Evolutionary conservation across 2,888 invertebrate genomes (phyloP), one percentile per base, ranked within the genome.

Genomic region (Drosophila multiciliata): DNA sequence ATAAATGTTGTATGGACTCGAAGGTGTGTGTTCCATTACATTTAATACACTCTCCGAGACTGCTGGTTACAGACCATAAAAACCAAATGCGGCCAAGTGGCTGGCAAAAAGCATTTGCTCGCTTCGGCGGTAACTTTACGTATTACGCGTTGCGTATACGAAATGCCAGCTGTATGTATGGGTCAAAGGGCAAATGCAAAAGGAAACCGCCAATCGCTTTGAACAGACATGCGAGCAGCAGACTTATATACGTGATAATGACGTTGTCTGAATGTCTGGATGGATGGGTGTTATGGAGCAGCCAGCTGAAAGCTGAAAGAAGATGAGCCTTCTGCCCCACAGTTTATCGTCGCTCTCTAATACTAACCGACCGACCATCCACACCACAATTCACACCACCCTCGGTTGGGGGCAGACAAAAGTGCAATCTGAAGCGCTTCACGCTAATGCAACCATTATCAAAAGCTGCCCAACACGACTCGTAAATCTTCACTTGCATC

Each of bases 401-500:
- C 11, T 40, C 48, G 12, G 35, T 26, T 52, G 52, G 17, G 23
- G 36, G 42, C 40, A 57, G 75, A 75, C 75, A 80, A 74, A 74
- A 84, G 86, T 80, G 88, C 88, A 84, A 75, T 71, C 78, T 75
- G 66, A 80, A 78, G 66, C 80, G 76, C 48, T 78, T 69, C 87
- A 89, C 85, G 87, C 85, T 84, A 89, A 89, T 89, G 89, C 87
- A 75, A 45, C 84, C 87, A 87, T 86, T 89, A 86, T 87, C 85
- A 81, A 77, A 81, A 73, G 86, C 83, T 71, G 68, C 59, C 70
- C 68, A 55, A 66, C 50, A 80, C 70, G 65, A 67, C 71, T 80
- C 85, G 85, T 86, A 86, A 89, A 86, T 86, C 85, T 86, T 86
- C 85, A 89, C 85, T 86, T 86, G 79, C 82, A 77, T 64, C 81